Base-by-base conservation (phyloP, 2,113 vertebrate genomes). In the Tenebrosternarchus preto region DNA sequence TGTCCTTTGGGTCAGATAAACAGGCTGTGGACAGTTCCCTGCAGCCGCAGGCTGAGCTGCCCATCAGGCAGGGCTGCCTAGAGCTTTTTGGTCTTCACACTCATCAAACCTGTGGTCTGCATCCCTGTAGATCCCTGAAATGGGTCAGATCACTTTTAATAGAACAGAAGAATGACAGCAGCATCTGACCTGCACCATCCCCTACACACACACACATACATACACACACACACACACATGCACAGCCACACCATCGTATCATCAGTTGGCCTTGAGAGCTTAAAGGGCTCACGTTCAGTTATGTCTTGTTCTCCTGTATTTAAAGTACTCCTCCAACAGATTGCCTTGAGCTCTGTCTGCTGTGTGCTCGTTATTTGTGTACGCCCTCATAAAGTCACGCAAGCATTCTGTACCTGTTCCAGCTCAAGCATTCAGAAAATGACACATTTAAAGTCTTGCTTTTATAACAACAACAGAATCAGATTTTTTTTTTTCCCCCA, bases 91-190 rank as follows among this genome's bases (percentile, higher is more conserved):
- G 19, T 71, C 64, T 64, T 56, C 25, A 22, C 27, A 24, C 25
- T 2, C 57, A 43, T 29, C 33, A 55, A 72, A 39, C 75, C 66
- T 85, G 80, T 80, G 80, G 85, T 83, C 60, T 55, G 4, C 20
- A 83, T 79, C 73, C 86, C 85, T 81, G 71, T 68, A 75, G 60
- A 69, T 83, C 33, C 22, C 8, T 69, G 56, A 86, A 82, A 59
- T 59, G 59, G 25, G 69, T 76, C 63, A 56, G 25, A n/a, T 8
- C 75, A 85, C 73, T 76, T 84, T 81, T 84, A 84, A 84, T 76
- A 85, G 55, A 33, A 1, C 0, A 16, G 36, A 63, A n/a, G 50
- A 86, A 80, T 67, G 85, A 82, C 85, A 84, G 60, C 77, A 57
- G 56, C 77, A 76, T 73, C 50, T 85, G 83, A 24, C 24, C 16